Evolutionary conservation across 2,797 vertebrate genomes (phyloP).

Genomic region (Mormyrus proboscirostris): DNA sequence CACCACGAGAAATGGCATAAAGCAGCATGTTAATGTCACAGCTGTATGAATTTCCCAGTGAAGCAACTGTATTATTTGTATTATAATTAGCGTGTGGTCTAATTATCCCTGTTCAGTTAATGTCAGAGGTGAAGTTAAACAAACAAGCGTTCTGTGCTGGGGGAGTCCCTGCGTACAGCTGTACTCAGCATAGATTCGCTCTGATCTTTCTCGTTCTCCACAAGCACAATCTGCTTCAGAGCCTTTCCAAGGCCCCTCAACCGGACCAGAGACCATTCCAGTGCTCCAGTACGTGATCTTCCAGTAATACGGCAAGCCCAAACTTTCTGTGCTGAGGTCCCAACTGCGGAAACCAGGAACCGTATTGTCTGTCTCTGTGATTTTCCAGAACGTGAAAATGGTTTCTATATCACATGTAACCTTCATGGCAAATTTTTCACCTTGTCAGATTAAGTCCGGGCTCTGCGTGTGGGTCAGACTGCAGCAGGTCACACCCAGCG

Average conservation of each 20-base stretch:
- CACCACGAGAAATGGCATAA: neutral
- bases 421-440: neutral
- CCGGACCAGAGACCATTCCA: neutral
- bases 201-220: neutral
- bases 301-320: neutral
- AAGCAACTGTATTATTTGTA: neutral
- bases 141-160: neutral
- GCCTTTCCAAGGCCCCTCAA: neutral
- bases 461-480: neutral
- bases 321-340: neutral
- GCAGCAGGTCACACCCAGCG: neutral
- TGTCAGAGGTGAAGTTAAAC: constrained; percentile 1
- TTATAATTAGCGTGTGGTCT: neutral
- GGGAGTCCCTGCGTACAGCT: too few relatives aligned
- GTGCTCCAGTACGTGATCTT: neutral
- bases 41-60: neutral
- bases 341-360: neutral
- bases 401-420: neutral
- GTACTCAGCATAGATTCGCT: neutral
- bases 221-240: neutral
- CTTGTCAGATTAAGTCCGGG: neutral
- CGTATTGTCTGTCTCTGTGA: neutral
- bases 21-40: neutral
- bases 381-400: neutral
- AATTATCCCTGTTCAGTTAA: neutral